These are phyloP conservation scores for Drosophila stalkeri DNA, from an alignment of 2,888 invertebrate species.

Conservation along the genomic window DNA sequence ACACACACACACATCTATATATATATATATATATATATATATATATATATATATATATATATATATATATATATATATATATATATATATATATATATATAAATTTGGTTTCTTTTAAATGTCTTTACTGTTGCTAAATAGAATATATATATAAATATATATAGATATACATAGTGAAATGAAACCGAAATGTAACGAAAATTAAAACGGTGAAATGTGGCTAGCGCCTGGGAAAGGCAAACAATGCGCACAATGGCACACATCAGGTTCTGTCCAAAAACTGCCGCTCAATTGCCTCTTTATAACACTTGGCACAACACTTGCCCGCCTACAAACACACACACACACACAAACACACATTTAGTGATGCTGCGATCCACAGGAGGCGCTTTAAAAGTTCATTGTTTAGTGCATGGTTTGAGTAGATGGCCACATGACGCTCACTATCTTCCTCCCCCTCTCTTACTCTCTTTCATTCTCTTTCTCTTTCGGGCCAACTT, in stretches of 20 bases:
- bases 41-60: too few species aligned
- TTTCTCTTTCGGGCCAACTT: background rate
- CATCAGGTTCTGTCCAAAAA: constrained; percentile 45
- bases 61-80: too few species aligned
- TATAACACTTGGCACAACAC: constrained; percentile 63
- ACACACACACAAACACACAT: constrained; percentile 2
- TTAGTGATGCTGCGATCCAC: constrained; percentile 39
- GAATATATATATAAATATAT: background rate
- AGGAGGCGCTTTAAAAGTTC: constrained; percentile 67
- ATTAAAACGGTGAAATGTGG: constrained; percentile 65
- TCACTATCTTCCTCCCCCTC: background rate
- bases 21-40: too few species aligned
- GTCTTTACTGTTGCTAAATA: too few species aligned
- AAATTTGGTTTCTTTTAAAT: too few species aligned
- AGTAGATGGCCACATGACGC: constrained; percentile 7
- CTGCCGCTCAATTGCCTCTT: constrained; percentile 76
- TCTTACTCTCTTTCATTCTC: background rate
- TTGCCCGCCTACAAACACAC: constrained; percentile 39
- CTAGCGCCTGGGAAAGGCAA: constrained; percentile 34
- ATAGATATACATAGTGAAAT: constrained; percentile 44
- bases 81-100: background rate
- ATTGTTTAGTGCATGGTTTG: constrained; percentile 52
- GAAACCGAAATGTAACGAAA: constrained; percentile 62
- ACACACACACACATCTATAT: background rate
- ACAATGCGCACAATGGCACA: constrained; percentile 36